phyloP scores from a whole-genome alignment of 2,888 invertebrate genomes.

The Poecilobothrus nobilitatus region DNA sequence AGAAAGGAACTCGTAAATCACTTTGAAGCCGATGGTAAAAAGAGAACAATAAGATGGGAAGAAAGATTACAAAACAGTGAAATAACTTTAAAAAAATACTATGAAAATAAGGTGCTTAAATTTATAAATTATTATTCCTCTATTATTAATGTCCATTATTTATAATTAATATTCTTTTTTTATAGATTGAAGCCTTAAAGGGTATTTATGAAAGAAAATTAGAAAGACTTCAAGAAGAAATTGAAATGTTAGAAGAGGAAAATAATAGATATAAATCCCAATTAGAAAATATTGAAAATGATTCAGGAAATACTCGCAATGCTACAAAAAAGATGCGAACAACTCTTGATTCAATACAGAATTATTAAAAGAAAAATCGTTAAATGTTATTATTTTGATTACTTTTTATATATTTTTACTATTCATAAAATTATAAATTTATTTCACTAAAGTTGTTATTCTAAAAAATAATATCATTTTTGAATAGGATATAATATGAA shows the following conservation, averaged over 20 bases:
- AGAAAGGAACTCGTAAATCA: slow-evolving; percentile 34
- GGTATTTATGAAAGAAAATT: slow-evolving; percentile 24
- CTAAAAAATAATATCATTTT: no score
- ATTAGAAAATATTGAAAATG: no score
- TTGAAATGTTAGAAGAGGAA: slow-evolving; percentile 20
- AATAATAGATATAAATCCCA: slow-evolving; percentile 5
- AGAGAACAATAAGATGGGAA: slow-evolving; percentile 27
- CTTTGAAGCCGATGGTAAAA: slow-evolving; percentile 28
- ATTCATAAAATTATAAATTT: no score
- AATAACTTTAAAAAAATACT: slow-evolving; percentile 28
- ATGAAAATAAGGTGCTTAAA: slow-evolving; percentile 30
- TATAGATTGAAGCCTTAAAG: slow-evolving; percentile 28
- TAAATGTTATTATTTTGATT: no score
- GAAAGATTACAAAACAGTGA: slow-evolving; percentile 27
- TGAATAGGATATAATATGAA: no score
- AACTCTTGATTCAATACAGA: no score
- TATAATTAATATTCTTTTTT: background rate
- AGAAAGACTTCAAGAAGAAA: slow-evolving; percentile 11
- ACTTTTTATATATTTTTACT: no score
- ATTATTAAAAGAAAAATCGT: no score
- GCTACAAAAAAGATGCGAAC: no score
- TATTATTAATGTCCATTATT: background rate
- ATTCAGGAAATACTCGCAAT: no score
- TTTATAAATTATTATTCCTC: no score
- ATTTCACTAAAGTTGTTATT: no score